phyloP scores from a whole-genome alignment of 2,797 vertebrate species.

The Rhinoraja longicauda region DNA sequence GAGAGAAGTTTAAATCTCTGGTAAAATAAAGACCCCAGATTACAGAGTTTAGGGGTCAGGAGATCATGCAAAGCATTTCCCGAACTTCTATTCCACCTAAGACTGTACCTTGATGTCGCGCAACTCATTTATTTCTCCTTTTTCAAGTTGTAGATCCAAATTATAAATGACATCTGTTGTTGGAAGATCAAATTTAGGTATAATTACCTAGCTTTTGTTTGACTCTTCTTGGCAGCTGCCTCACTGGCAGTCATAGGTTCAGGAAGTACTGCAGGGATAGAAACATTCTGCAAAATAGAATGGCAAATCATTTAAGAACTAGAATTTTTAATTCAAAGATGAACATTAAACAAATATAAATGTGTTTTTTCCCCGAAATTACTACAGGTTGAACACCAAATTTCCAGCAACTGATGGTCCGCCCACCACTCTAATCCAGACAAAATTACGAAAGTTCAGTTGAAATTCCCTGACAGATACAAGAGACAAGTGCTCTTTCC shows the following conservation, averaged over 20 bases:
- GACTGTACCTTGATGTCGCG: background rate
- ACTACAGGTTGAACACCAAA: no score
- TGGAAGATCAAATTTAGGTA: background rate
- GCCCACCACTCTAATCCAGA: no score
- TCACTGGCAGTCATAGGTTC: slow-evolving; percentile 92
- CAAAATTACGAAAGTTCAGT: no score
- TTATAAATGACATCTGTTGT: background rate
- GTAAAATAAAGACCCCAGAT: background rate
- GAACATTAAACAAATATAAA: background rate
- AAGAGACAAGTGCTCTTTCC: no score
- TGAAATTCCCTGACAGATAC: no score
- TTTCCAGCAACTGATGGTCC: no score
- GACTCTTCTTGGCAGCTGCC: slow-evolving; percentile 86
- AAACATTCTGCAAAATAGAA: slow-evolving; percentile 69
- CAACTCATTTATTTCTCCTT: background rate
- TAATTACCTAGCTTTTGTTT: slow-evolving; percentile 92
- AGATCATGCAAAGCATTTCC: background rate
- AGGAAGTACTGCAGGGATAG: slow-evolving; percentile 80
- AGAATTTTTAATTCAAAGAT: background rate
- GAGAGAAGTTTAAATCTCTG: background rate
- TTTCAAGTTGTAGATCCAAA: background rate
- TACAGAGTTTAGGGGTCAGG: background rate
- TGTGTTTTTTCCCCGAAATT: no score
- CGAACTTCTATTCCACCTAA: background rate
- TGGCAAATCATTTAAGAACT: background rate